phyloP scores from a whole-genome alignment of 2,797 vertebrate genomes.

The Semaprochilodus insignis region DNA sequence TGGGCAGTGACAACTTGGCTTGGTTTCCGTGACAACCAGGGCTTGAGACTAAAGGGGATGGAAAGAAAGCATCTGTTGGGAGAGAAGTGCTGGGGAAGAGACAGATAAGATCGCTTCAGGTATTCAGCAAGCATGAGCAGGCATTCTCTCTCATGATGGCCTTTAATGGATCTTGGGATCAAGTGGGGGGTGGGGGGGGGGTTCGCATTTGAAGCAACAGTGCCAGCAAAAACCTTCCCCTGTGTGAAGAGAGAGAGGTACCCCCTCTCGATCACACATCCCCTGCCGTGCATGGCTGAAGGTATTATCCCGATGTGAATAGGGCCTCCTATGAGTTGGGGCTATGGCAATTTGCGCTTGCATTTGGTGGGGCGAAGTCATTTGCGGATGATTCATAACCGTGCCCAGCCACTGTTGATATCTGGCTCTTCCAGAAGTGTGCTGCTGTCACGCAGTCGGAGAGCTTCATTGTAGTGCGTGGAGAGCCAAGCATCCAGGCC shows the following conservation, averaged over 20 bases:
- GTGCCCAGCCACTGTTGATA: slow-evolving; percentile 44
- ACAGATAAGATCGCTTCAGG: slow-evolving; percentile 47
- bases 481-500: slow-evolving; percentile 11
- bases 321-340: slow-evolving; percentile 8
- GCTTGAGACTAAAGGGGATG: slow-evolving; percentile 24
- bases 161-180: slow-evolving; percentile 29
- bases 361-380: slow-evolving; percentile 43
- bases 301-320: slow-evolving; percentile 49
- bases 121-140: slow-evolving; percentile 36
- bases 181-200: background rate
- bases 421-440: slow-evolving; percentile 46
- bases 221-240: slow-evolving; percentile 28
- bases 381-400: slow-evolving; percentile 46
- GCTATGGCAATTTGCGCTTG: slow-evolving; percentile 31
- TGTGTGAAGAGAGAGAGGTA: background rate
- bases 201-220: slow-evolving; percentile 20
- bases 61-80: slow-evolving; percentile 11
- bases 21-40: slow-evolving; percentile 57
- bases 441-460: slow-evolving; percentile 24
- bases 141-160: slow-evolving; percentile 34
- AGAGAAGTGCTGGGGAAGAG: slow-evolving; percentile 29
- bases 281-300: slow-evolving; percentile 11
- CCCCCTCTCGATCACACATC: slow-evolving; percentile 33
- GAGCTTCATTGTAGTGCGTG: slow-evolving; percentile 9
- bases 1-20: slow-evolving; percentile 44